These are phyloP conservation scores for Desoria tigrina DNA, from an alignment of 2,888 invertebrate genomes.

Conservation along the genomic window DNA sequence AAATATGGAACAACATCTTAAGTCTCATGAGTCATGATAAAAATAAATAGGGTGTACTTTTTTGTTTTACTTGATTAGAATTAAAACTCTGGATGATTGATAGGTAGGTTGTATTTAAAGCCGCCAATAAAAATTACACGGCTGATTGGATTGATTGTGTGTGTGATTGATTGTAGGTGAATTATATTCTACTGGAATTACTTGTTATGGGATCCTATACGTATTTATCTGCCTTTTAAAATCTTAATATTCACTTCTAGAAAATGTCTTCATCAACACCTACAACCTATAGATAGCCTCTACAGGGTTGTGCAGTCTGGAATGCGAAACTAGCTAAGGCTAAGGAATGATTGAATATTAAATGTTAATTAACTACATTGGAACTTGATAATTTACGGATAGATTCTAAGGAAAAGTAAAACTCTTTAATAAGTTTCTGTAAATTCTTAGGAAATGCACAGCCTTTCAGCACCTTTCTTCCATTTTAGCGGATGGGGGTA, in stretches of 20 bases:
- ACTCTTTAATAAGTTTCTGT: not conserved
- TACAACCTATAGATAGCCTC: too few species aligned
- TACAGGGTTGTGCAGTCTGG: too few species aligned
- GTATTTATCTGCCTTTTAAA: too few species aligned
- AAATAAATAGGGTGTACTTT: conserved; percentile 13
- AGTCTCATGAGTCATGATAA: conserved; percentile 21
- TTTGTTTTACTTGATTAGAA: not conserved
- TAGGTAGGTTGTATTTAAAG: not conserved
- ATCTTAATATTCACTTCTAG: too few species aligned
- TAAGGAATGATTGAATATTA: too few species aligned
- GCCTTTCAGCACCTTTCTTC: not conserved
- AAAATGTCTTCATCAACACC: too few species aligned
- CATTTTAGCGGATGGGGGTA: too few species aligned
- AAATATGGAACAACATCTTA: conserved; percentile 18
- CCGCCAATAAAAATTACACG: not conserved
- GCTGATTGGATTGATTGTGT: conserved; percentile 1
- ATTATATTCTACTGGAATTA: not conserved
- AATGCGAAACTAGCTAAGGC: too few species aligned
- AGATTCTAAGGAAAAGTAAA: too few species aligned
- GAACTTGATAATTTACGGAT: too few species aligned
- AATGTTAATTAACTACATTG: too few species aligned
- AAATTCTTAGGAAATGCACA: not conserved
- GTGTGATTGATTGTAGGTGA: not conserved
- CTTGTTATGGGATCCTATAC: not conserved
- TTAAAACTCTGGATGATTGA: not conserved